A percentile compares a stretch with the other conserved stretches of the same genome.
phyloP scores from a whole-genome alignment of 2,797 vertebrate species.

The Mus caroli region DNA sequence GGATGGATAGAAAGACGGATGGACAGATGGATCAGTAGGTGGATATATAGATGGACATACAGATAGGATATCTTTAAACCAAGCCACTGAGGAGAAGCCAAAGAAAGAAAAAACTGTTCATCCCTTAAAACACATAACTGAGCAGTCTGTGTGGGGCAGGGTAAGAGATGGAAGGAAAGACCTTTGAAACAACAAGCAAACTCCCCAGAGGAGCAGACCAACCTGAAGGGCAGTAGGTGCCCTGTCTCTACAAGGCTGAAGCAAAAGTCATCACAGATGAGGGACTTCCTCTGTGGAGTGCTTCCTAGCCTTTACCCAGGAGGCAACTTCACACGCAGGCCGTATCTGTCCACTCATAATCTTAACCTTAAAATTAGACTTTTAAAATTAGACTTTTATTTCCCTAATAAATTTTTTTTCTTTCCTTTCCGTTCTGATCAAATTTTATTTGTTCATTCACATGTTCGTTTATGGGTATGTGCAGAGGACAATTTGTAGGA shows the following conservation, averaged over 20 bases:
- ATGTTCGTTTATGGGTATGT: not conserved
- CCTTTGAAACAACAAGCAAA: not conserved
- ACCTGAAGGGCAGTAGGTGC: not conserved
- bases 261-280: not conserved
- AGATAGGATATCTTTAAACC: not conserved
- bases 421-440: not conserved
- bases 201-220: not conserved
- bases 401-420: not conserved
- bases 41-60: not conserved
- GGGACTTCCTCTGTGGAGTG: not conserved
- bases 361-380: constrained; percentile 23
- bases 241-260: not conserved
- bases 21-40: not conserved
- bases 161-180: not conserved
- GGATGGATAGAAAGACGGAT: not conserved
- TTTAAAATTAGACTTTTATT: not conserved
- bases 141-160: not conserved
- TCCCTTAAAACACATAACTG: not conserved
- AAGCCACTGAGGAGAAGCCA: not conserved
- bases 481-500: not conserved
- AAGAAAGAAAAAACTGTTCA: not conserved
- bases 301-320: not conserved
- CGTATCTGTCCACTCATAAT: not conserved
- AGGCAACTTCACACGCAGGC: not conserved
- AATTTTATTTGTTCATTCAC: no score